Evolutionary conservation across 1,140 invertebrate genomes (phyloP), one percentile per base, ranked within the genome.

Genomic region (Trichomalopsis sarcophagae): DNA sequence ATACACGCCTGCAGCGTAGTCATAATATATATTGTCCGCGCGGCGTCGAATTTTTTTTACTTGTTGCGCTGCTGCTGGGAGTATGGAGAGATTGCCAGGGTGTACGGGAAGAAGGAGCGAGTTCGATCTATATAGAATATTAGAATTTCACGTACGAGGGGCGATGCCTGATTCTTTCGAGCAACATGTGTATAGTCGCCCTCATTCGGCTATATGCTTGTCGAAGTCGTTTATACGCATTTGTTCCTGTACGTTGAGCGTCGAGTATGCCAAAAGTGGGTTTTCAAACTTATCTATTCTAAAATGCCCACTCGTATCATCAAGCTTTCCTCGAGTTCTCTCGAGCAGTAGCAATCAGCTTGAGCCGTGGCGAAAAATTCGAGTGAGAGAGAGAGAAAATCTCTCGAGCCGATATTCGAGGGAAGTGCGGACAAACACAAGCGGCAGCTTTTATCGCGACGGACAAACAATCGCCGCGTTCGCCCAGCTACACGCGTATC

Each of bases 381-480:
- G 27, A 10, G 1, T 1, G 27, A 27, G 27, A 27, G 27, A 27
- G 27, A 27, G 21, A 62, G 55, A n/a, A 62, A 62, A 62, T 62
- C 55, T 62, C 4, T 62, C 62, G 69, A 62, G 55, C 55, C 80
- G 77, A 44, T 6, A 81, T 88, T 90, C 69, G 88, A 88, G 88
- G 89, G 87, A 87, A 36, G 33, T 6, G 2, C 88, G 88, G 87
- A 89, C 89, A 90, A 89, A 91, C 89, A 91, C 87, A 87, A 81
- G 82, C 82, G 36, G 14, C 84, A 21, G 91, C 90, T 92, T 93
- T 91, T 91, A 92, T 90, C 90, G 89, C 88, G 69, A 27, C 69
- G 83, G 89, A 88, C 90, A 92, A 92, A 92, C 91, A 92, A 89
- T 89, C 83, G 84, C 78, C 83, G 55, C 21, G 17, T n/a, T 62